A percentile compares a stretch with the other conserved stretches of the same genome.
These are phyloP conservation scores for Gulo gulo DNA, from an alignment of 2,113 vertebrate species.

Conservation along the genomic window DNA sequence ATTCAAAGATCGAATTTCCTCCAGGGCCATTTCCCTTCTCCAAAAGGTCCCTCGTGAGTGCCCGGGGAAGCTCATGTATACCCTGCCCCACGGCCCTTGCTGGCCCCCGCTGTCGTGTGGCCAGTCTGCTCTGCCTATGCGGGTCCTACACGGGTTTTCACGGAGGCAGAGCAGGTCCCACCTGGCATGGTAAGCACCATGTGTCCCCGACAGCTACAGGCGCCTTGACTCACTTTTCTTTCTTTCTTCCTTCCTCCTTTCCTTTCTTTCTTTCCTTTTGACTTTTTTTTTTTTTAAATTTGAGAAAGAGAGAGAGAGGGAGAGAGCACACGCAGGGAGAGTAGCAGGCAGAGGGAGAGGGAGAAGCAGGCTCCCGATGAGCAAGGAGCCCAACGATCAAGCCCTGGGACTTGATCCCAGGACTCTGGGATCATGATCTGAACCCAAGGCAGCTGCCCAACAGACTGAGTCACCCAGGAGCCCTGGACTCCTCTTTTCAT, in stretches of 20 bases:
- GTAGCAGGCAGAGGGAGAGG: background rate
- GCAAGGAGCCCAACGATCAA: accelerated
- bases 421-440: too few relatives aligned
- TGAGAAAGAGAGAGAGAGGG: background rate
- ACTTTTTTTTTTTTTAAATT: background rate
- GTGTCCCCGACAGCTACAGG: background rate
- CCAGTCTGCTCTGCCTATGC: too few relatives aligned
- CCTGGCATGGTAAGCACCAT: background rate
- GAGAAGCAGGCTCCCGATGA: background rate
- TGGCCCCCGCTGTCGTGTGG: background rate
- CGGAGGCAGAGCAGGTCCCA: background rate
- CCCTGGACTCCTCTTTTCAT: background rate
- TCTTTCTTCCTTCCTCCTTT: too few relatives aligned
- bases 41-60: accelerated
- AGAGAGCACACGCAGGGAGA: background rate
- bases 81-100: background rate
- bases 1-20: background rate
- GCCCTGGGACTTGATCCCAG: background rate
- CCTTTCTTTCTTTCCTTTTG: too few relatives aligned
- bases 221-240: background rate
- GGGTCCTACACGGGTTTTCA: background rate
- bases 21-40: background rate
- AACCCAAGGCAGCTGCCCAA: too few relatives aligned
- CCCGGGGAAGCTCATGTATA: background rate
- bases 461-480: too few relatives aligned